These are phyloP conservation scores for Tenthredo notha DNA, from an alignment of 2,888 invertebrate species.

Conservation along the genomic window DNA sequence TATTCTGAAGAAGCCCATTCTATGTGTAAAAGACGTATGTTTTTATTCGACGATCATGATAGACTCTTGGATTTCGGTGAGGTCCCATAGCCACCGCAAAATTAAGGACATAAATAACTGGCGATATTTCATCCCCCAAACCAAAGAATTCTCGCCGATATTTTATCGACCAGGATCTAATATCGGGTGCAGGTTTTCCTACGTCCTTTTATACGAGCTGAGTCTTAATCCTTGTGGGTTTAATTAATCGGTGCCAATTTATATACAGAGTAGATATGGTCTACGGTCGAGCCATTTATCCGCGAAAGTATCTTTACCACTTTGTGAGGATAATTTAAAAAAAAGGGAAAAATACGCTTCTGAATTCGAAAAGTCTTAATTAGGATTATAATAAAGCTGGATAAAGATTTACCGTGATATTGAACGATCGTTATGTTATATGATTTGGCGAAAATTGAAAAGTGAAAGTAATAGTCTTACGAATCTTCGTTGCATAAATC, in stretches of 20 bases:
- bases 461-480: not conserved
- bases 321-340: not conserved
- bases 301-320: not conserved
- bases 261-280: not conserved
- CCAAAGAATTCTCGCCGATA: not conserved
- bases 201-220: not conserved
- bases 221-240: not conserved
- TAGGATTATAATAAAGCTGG: not conserved
- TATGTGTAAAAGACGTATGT: not conserved
- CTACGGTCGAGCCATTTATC: not conserved
- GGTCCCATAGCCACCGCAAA: not conserved
- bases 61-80: not conserved
- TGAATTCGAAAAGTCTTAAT: not conserved
- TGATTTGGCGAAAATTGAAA: not conserved
- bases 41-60: not conserved
- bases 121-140: conserved; percentile 8
- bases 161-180: conserved; percentile 34
- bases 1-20: not conserved
- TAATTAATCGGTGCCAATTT: conserved; percentile 36
- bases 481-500: not conserved
- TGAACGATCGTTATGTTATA: not conserved
- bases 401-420: not conserved
- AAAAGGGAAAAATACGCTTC: not conserved
- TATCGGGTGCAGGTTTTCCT: not conserved
- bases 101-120: conserved; percentile 35